Evolutionary conservation across 1,140 invertebrate genomes (phyloP).

Genomic region (Orchesella cincta): DNA sequence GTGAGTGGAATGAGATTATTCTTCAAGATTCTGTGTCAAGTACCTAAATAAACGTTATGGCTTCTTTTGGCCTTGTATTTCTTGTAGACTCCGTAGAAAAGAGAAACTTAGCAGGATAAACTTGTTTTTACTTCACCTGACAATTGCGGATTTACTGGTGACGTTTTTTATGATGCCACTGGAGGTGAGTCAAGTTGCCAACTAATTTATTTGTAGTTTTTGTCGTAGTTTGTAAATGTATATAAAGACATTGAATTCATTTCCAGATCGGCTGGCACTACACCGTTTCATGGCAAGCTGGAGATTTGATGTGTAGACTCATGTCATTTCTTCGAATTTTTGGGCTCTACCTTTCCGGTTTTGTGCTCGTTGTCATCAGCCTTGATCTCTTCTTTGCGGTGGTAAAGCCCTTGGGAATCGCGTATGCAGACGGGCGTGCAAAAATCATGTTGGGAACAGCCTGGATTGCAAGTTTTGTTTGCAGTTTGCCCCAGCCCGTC

Average conservation of each 20-base stretch:
- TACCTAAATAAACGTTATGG: too few species aligned
- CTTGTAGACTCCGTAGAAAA: too few species aligned
- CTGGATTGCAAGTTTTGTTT: slow-evolving; percentile 76
- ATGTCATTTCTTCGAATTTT: slow-evolving; percentile 83
- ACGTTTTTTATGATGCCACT: too few species aligned
- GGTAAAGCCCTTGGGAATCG: slow-evolving; percentile 73
- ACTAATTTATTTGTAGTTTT: too few species aligned
- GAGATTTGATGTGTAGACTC: slow-evolving; percentile 63
- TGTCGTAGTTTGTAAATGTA: too few species aligned
- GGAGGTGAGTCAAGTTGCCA: not conserved
- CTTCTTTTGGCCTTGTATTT: too few species aligned
- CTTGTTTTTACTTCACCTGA: too few species aligned
- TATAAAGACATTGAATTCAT: not conserved
- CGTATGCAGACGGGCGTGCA: slow-evolving; percentile 68
- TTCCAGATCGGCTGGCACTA: slow-evolving; percentile 56
- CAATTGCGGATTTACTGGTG: too few species aligned
- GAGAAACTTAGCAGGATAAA: too few species aligned
- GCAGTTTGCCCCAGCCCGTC: slow-evolving; percentile 77
- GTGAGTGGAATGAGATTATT: too few species aligned
- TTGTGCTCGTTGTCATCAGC: slow-evolving; percentile 83
- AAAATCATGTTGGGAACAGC: slow-evolving; percentile 73
- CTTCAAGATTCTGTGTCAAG: too few species aligned
- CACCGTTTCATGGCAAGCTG: slow-evolving; percentile 54
- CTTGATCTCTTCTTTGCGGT: slow-evolving; percentile 84
- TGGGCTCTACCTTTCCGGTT: slow-evolving; percentile 82